A percentile compares a stretch with the other conserved stretches of the same genome.
Conservation (phyloP, 2,113 vertebrate genomes). For the Neopipo cinnamomea region DNA sequence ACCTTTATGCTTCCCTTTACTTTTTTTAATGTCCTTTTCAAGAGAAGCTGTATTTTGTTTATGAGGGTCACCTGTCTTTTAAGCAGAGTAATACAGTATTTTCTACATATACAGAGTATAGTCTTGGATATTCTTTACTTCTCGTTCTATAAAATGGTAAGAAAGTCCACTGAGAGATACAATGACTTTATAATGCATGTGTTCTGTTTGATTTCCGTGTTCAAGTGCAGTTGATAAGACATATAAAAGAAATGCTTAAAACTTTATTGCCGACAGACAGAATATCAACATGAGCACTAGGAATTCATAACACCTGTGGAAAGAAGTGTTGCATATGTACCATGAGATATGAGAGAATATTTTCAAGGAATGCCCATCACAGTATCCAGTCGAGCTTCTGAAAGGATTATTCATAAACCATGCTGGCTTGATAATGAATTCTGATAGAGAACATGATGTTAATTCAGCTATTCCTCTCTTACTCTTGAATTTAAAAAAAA, state of each 20-base stretch:
- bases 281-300: neutral
- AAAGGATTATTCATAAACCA: neutral
- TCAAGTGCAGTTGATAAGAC: neutral
- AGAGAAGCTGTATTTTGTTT: neutral
- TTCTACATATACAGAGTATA: neutral
- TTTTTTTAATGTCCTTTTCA: neutral
- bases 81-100: neutral
- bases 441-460: neutral
- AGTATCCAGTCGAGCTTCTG: neutral
- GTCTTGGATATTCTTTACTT: neutral
- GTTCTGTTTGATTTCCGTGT: slow-evolving; percentile 9
- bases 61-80: neutral
- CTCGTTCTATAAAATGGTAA: neutral
- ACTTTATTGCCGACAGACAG: neutral
- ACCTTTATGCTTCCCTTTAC: neutral
- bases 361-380: neutral
- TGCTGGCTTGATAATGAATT: neutral
- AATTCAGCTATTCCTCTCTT: neutral
- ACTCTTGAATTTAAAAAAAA: neutral
- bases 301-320: neutral
- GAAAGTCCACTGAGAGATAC: neutral
- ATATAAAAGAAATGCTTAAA: neutral
- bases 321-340: neutral
- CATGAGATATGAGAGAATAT: neutral
- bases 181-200: neutral